Base-by-base conservation (phyloP, 2,797 vertebrate species). In the Lophius americanus region DNA sequence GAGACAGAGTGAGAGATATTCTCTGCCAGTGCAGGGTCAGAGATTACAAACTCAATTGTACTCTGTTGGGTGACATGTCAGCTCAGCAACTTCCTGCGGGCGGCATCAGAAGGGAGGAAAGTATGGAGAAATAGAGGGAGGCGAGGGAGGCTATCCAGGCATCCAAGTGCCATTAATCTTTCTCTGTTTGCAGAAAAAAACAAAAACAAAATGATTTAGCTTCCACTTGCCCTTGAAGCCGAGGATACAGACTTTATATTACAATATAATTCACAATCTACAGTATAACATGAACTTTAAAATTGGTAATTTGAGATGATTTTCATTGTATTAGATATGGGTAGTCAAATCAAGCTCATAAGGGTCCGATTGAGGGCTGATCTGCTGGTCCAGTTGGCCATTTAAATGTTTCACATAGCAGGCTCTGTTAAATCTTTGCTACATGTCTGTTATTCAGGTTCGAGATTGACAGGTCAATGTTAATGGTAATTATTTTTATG, bases 41-140 rank as follows among this genome's bases (percentile, higher is more conserved):
- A 88, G 89, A 89, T 90, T 92, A 90, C 85, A 88, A 89, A 89
- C 87, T 89, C 83, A 81, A 69, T 90, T 85, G 81, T 89, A 68
- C 78, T 90, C 75, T 75, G 80, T 73, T 70, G 75, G 81, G 74
- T 86, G 75, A 86, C 78, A 79, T 77, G 78, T 89, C 84, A 84
- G 87, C 85, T 89, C 84, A 86, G 87, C 86, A 86, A 85, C 88
- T 88, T 91, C 84, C 84, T 90, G 79, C 78, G 47, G 55, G 85
- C 63, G 57, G 83, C 76, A 77, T 85, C 78, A 69, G 74, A 83
- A 64, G 65, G 67, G 72, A 76, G 80, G 67, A 79, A 83, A 84
- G 68, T 79, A 75, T 66, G 78, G 54, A 75, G 71, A 68, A 52
- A 66, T 62, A 46, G 73, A 58, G 63, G 60, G 77, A 49, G 75